Conservation (phyloP, 1,140 invertebrate genomes). For the Grapholita molesta region DNA sequence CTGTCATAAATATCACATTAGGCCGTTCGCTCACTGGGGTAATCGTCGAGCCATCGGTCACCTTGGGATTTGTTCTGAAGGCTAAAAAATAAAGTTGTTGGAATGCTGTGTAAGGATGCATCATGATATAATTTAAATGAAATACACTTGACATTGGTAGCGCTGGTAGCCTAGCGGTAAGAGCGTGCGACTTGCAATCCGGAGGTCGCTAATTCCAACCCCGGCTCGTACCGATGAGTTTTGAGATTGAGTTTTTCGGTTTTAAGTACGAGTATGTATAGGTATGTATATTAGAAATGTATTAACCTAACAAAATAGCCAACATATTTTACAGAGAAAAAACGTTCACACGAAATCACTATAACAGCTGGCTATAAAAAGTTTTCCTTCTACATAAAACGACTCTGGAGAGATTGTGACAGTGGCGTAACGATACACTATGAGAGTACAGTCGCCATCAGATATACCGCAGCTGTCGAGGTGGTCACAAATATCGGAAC, state of each 20-base stretch:
- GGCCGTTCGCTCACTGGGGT: slow-evolving; percentile 9
- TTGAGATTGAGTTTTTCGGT: too few relatives aligned
- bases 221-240: too few relatives aligned
- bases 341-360: slow-evolving; percentile 1
- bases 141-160: too few relatives aligned
- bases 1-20: slow-evolving; percentile 16
- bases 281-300: too few relatives aligned
- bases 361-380: background rate
- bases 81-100: background rate
- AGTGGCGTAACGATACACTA: slow-evolving; percentile 5
- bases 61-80: background rate
- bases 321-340: too few relatives aligned
- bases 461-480: too few relatives aligned
- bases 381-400: background rate
- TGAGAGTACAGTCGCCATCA: background rate
- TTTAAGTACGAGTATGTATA: too few relatives aligned
- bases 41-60: slow-evolving; percentile 7
- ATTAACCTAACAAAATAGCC: too few relatives aligned
- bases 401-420: slow-evolving; percentile 1
- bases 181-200: too few relatives aligned
- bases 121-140: background rate
- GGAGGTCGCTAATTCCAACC: too few relatives aligned
- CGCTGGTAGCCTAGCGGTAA: too few relatives aligned
- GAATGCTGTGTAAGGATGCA: background rate
- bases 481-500: too few relatives aligned